phyloP scores from a whole-genome alignment of 2,797 vertebrate genomes.

The Poeciliopsis paucimaculata region DNA sequence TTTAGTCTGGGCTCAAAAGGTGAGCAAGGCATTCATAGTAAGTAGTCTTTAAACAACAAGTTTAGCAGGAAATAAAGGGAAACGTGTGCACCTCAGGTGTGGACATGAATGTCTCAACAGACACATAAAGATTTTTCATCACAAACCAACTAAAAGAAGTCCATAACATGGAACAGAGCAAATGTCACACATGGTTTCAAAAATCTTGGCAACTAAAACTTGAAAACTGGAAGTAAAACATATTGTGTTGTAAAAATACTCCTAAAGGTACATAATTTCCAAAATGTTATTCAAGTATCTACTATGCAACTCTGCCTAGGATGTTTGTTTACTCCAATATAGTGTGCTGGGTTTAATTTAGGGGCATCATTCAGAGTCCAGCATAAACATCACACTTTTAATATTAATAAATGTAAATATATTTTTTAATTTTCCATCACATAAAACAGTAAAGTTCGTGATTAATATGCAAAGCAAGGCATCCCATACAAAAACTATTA shows the following conservation, averaged over 20 bases:
- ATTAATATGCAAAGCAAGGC: background rate
- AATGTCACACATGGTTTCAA: background rate
- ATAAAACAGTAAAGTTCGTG: background rate
- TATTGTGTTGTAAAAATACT: too few relatives aligned
- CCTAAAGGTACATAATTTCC: too few relatives aligned
- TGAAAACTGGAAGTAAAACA: background rate
- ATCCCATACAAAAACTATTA: background rate
- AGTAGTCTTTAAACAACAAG: background rate
- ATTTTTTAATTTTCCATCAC: background rate
- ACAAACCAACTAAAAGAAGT: background rate
- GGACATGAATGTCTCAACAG: background rate
- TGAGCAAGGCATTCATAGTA: conserved; percentile 21
- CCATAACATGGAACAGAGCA: background rate
- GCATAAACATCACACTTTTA: background rate
- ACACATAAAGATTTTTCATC: background rate
- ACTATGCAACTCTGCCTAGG: too few relatives aligned
- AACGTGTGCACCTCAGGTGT: background rate
- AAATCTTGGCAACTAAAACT: background rate
- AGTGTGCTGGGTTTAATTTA: background rate
- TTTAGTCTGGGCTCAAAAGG: conserved; percentile 26
- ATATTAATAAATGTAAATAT: background rate
- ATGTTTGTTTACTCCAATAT: background rate
- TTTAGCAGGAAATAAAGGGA: background rate
- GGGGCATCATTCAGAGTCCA: background rate
- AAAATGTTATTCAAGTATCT: too few relatives aligned